Percentiles rank a stretch among this genome's conserved stretches.
Conservation (phyloP, 1,140 invertebrate species). For the Pararge aegeria region DNA sequence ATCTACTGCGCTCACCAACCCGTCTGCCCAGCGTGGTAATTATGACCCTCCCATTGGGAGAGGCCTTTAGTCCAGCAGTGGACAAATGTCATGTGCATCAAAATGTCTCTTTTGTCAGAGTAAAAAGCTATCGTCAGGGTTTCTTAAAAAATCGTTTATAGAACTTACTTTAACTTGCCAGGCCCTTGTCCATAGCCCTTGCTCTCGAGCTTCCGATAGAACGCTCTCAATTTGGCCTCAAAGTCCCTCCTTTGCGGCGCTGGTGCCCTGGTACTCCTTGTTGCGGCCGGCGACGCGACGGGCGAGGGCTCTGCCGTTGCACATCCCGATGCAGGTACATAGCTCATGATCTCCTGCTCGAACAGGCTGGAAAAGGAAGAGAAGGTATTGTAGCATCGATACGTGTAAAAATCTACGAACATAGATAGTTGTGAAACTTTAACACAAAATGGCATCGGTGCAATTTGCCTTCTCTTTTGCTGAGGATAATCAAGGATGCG, state of each 20-base stretch:
- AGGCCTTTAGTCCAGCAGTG: no score
- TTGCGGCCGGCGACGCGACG: slow-evolving; percentile 88
- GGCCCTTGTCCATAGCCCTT: slow-evolving; percentile 98
- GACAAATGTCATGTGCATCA: no score
- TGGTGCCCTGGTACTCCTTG: slow-evolving; percentile 88
- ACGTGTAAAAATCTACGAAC: no score
- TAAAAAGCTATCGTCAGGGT: no score
- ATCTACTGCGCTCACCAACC: no score
- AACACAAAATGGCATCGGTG: no score
- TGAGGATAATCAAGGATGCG: no score
- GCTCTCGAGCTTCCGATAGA: slow-evolving; percentile 96
- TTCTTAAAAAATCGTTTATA: not conserved
- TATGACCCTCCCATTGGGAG: no score
- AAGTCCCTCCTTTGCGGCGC: slow-evolving; percentile 95
- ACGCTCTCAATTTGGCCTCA: slow-evolving; percentile 96
- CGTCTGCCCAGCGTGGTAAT: no score
- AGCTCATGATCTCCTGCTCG: slow-evolving; percentile 99
- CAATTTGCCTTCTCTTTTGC: no score
- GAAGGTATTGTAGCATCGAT: not conserved
- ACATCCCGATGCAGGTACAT: slow-evolving; percentile 89
- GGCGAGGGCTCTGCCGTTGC: slow-evolving; percentile 85
- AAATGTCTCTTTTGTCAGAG: no score
- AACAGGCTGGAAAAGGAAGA: slow-evolving; percentile 87
- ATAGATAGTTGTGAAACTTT: no score
- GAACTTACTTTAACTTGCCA: slow-evolving; percentile 94